These are phyloP conservation scores for Drosophila histrio DNA, from an alignment of 2,888 invertebrate genomes.

Conservation along the genomic window DNA sequence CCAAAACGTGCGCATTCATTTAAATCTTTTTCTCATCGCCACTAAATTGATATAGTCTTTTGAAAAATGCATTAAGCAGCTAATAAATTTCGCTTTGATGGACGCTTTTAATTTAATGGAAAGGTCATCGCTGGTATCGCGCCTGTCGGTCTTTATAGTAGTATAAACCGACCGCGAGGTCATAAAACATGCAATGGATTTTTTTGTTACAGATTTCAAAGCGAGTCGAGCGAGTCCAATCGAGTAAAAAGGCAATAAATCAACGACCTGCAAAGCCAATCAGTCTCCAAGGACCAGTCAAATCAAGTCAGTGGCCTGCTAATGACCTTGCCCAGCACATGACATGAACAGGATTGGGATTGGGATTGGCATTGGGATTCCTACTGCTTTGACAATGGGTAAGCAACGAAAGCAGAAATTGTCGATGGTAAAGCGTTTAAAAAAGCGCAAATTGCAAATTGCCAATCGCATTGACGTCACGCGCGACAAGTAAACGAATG, in stretches of 20 bases:
- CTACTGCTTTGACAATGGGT: background rate
- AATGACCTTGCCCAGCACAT: constrained; percentile 34
- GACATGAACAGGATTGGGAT: background rate
- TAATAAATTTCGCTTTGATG: background rate
- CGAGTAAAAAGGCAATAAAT: constrained; percentile 34
- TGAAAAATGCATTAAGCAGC: background rate
- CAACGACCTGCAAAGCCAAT: constrained; percentile 48
- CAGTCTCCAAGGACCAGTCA: constrained; percentile 33
- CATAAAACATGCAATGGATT: constrained; percentile 11
- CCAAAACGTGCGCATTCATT: background rate
- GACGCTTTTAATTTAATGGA: background rate
- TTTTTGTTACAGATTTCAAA: background rate
- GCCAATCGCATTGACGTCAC: constrained; percentile 66
- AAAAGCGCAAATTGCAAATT: constrained; percentile 47
- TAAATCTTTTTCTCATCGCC: background rate
- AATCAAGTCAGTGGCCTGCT: constrained; percentile 54
- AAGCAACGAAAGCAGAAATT: background rate
- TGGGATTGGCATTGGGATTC: background rate
- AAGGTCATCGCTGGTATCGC: background rate
- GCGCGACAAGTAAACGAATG: background rate
- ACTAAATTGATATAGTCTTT: background rate
- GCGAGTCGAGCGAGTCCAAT: background rate
- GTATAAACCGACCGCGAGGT: constrained; percentile 12
- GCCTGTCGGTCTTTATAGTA: background rate
- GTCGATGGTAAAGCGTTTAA: constrained; percentile 31